Conservation (phyloP, 2,888 invertebrate species). For the Elmis aenea region DNA sequence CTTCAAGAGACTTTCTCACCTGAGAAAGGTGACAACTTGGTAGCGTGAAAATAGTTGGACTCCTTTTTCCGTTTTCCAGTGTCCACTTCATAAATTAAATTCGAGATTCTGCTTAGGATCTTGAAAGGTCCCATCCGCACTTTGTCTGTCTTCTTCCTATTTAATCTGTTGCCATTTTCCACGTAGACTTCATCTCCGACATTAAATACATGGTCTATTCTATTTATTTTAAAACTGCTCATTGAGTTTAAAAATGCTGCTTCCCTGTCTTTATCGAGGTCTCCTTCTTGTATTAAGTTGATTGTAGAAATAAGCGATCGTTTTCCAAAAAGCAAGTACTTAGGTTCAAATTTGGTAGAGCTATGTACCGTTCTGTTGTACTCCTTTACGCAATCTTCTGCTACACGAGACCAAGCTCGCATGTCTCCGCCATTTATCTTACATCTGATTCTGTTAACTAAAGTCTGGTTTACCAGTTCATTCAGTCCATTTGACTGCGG, state of each 20-base stretch:
- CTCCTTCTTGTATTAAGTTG: no score
- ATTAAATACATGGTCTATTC: conserved; percentile 28
- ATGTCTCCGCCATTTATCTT: conserved; percentile 23
- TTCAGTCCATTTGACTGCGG: conserved; percentile 26
- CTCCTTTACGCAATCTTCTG: conserved; percentile 24
- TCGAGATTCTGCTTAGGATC: conserved; percentile 26
- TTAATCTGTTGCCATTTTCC: conserved; percentile 32
- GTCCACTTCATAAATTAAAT: conserved; percentile 23
- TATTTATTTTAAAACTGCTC: conserved; percentile 28
- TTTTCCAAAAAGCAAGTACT: conserved; percentile 27
- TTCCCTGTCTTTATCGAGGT: conserved; percentile 25
- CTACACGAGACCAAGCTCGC: conserved; percentile 29
- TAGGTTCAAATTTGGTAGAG: conserved; percentile 24
- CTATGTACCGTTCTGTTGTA: conserved; percentile 11
- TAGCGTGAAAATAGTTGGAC: conserved; percentile 1
- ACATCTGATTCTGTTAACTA: conserved; percentile 30
- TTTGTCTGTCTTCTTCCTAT: conserved; percentile 32
- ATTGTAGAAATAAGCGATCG: no score
- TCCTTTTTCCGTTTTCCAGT: background rate
- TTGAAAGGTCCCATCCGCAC: conserved; percentile 27
- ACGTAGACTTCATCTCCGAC: conserved; percentile 32
- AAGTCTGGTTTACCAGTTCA: conserved; percentile 26
- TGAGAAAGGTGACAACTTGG: conserved; percentile 2
- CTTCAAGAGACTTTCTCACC: no score
- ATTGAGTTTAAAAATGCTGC: conserved; percentile 24